Percentiles rank a stretch among this genome's conserved stretches.
Evolutionary conservation across 2,797 vertebrate species (phyloP).

Genomic region (Sylvilagus floridanus): DNA sequence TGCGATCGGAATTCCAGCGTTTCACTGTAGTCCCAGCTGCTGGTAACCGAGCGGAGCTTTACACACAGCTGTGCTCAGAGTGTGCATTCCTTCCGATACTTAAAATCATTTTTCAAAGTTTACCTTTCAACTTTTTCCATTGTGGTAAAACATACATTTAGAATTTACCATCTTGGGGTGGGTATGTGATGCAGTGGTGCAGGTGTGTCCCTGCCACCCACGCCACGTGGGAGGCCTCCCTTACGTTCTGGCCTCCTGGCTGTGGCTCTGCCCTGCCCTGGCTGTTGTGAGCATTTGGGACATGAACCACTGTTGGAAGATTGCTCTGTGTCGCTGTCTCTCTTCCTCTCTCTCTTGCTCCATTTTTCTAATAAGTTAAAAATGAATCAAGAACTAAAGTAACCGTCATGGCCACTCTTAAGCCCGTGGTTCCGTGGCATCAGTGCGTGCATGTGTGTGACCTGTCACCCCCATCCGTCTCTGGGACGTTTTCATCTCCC

Average conservation of each 20-base stretch:
- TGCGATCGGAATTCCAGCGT: background rate
- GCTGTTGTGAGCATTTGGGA: too few relatives aligned
- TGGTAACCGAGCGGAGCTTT: background rate
- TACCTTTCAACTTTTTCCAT: background rate
- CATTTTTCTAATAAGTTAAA: background rate
- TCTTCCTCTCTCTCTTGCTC: too few relatives aligned
- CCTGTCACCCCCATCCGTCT: background rate
- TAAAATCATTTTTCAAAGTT: background rate
- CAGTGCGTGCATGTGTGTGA: accelerated
- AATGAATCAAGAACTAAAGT: too few relatives aligned
- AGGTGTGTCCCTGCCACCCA: too few relatives aligned
- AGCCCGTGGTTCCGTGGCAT: background rate
- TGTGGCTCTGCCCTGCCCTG: too few relatives aligned
- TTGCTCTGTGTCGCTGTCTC: too few relatives aligned
- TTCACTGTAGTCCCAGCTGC: background rate
- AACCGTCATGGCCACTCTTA: too few relatives aligned
- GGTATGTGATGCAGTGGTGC: too few relatives aligned
- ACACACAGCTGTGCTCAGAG: background rate
- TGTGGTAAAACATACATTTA: background rate
- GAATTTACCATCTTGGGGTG: background rate
- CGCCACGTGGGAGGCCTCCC: too few relatives aligned
- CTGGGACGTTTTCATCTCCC: background rate
- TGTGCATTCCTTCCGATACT: background rate
- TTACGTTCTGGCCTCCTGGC: too few relatives aligned
- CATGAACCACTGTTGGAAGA: too few relatives aligned